Conservation (phyloP, 2,888 invertebrate species). For the Eupithecia insigniata region DNA sequence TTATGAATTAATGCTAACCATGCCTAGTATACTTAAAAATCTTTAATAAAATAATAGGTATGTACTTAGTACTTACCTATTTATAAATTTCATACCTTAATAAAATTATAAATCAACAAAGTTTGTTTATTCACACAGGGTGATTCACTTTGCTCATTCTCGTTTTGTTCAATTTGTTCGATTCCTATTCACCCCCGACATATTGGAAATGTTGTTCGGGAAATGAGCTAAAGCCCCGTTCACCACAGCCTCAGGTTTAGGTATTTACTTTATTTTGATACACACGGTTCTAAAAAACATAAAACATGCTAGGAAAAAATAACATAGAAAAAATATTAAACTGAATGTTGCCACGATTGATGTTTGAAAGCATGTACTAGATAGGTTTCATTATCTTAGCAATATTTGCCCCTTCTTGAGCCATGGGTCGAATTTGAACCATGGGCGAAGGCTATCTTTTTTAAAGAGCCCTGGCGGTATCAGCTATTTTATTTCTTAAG, state of each 20-base stretch:
- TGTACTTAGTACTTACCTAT: no score
- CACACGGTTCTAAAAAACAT: constrained; percentile 46
- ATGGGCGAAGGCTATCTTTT: no score
- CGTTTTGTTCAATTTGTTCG: constrained; percentile 54
- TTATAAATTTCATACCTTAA: not conserved
- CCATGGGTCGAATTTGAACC: not conserved
- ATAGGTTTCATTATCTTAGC: not conserved
- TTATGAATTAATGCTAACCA: no score
- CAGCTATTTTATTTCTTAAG: no score
- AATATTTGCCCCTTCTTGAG: not conserved
- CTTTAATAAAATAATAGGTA: no score
- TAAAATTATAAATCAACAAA: constrained; percentile 6
- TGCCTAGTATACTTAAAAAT: no score
- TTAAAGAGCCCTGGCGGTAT: no score
- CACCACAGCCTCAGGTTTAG: constrained; percentile 69
- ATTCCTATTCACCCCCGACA: constrained; percentile 72
- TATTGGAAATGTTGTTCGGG: constrained; percentile 74
- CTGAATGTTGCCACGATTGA: not conserved
- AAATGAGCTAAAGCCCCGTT: constrained; percentile 81
- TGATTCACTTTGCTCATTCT: constrained; percentile 46
- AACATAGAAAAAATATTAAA: not conserved
- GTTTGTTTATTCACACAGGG: not conserved
- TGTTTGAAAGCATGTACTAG: not conserved
- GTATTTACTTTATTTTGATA: constrained; percentile 65
- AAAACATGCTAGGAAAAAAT: not conserved